Conservation (phyloP, 2,888 invertebrate genomes). For the Masnerella sp. region DNA sequence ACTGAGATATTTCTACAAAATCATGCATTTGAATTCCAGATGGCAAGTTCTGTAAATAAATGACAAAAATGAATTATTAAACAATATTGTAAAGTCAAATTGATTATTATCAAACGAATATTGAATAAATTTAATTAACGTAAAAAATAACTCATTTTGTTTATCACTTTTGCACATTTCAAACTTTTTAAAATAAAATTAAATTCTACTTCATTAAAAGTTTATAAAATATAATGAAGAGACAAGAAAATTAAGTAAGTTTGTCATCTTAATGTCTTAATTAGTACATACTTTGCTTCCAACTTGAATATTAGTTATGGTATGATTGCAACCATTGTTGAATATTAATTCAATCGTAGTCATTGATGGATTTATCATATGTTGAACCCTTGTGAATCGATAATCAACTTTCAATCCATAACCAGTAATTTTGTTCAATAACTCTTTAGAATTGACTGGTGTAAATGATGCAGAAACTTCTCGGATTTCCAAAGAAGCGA, state of each 20-base stretch:
- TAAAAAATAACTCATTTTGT: no score
- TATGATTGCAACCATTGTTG: constrained; percentile 84
- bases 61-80: no score
- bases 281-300: constrained; percentile 82
- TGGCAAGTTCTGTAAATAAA: constrained; percentile 80
- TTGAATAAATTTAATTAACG: no score
- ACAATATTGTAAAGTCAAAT: neutral
- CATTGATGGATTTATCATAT: constrained; percentile 90
- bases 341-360: constrained; percentile 89
- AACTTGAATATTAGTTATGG: constrained; percentile 84
- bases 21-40: constrained; percentile 86
- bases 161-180: no score
- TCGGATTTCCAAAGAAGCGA: constrained; percentile 71
- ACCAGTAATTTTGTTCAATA: constrained; percentile 86
- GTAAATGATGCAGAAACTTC: constrained; percentile 81
- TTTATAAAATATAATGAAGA: no score
- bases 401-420: constrained; percentile 83
- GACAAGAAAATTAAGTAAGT: no score
- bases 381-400: constrained; percentile 88
- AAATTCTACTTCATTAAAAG: no score
- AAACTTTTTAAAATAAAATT: no score
- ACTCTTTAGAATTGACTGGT: constrained; percentile 81
- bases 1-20: constrained; percentile 83
- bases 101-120: no score
- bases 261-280: no score